Evolutionary conservation across 2,113 vertebrate species (phyloP).

Genomic region (Paralichthys olivaceus): DNA sequence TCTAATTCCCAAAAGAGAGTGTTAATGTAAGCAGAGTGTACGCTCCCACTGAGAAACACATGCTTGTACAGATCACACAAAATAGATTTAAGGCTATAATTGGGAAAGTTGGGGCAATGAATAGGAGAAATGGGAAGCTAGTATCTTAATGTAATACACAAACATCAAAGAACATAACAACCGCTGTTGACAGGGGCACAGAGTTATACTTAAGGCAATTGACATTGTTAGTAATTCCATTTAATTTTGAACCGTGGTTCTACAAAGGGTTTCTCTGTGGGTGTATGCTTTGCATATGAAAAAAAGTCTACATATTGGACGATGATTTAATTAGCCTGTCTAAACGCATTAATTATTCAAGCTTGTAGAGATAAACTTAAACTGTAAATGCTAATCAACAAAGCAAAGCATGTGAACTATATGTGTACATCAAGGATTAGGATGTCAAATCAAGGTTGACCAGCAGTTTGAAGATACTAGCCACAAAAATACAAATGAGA

Average conservation of each 20-base stretch:
- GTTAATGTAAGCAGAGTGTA: slow-evolving; percentile 49
- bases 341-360: slow-evolving; percentile 27
- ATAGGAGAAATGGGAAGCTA: slow-evolving; percentile 2
- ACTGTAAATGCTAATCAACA: slow-evolving; percentile 20
- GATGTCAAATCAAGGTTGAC: not conserved
- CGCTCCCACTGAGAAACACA: slow-evolving; percentile 36
- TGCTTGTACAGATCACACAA: slow-evolving; percentile 34
- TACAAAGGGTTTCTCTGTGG: slow-evolving; percentile 28
- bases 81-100: slow-evolving; percentile 47
- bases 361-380: not conserved
- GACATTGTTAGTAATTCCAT: slow-evolving; percentile 48
- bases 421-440: not conserved
- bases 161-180: slow-evolving; percentile 57
- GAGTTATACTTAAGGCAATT: slow-evolving; percentile 46
- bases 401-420: not conserved
- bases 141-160: slow-evolving; percentile 35
- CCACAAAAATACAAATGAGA: not conserved
- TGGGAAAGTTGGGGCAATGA: slow-evolving; percentile 28
- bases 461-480: not conserved
- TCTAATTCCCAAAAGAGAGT: slow-evolving; percentile 48
- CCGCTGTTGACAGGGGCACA: slow-evolving; percentile 41
- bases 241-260: slow-evolving; percentile 35
- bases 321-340: slow-evolving; percentile 35
- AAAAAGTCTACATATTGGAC: not conserved
- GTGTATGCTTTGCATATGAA: slow-evolving; percentile 38